phyloP scores from a whole-genome alignment of 1,140 invertebrate species.

The Zaprionus ornatus region DNA sequence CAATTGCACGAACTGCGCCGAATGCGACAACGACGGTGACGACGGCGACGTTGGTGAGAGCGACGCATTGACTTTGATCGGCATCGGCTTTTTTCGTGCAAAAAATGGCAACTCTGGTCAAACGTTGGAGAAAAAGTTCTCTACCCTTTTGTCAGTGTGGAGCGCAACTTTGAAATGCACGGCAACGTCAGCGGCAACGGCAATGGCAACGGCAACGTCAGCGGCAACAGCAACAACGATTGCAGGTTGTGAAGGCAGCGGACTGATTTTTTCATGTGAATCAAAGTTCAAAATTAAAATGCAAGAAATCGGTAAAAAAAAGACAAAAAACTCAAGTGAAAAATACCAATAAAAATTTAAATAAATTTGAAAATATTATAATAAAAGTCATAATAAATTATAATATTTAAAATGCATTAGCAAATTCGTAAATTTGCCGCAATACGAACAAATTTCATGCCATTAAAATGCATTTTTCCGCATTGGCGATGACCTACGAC shows the following conservation, averaged over 20 bases:
- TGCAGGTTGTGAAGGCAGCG: slow-evolving; percentile 29
- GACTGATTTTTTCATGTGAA: slow-evolving; percentile 34
- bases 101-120: slow-evolving; percentile 65
- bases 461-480: slow-evolving; percentile 66
- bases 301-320: slow-evolving; percentile 10
- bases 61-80: slow-evolving; percentile 49
- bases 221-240: slow-evolving; percentile 30
- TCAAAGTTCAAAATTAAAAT: slow-evolving; percentile 22
- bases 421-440: slow-evolving; percentile 9
- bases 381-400: slow-evolving; percentile 2
- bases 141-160: slow-evolving; percentile 81
- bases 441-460: slow-evolving; percentile 39
- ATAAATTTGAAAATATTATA: background rate
- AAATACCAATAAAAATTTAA: background rate
- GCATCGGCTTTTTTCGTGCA: slow-evolving; percentile 37
- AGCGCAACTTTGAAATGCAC: slow-evolving; percentile 80
- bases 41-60: slow-evolving; percentile 7
- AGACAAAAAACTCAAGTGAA: slow-evolving; percentile 22
- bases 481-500: slow-evolving; percentile 83
- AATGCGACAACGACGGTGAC: background rate
- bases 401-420: background rate
- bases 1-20: slow-evolving; percentile 36
- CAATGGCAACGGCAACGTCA: slow-evolving; percentile 26
- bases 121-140: slow-evolving; percentile 77
- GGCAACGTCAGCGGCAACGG: slow-evolving; percentile 48